Evolutionary conservation across 1,140 invertebrate species (phyloP), one percentile per base, ranked within the genome.

Genomic region (Drosophila truncata): DNA sequence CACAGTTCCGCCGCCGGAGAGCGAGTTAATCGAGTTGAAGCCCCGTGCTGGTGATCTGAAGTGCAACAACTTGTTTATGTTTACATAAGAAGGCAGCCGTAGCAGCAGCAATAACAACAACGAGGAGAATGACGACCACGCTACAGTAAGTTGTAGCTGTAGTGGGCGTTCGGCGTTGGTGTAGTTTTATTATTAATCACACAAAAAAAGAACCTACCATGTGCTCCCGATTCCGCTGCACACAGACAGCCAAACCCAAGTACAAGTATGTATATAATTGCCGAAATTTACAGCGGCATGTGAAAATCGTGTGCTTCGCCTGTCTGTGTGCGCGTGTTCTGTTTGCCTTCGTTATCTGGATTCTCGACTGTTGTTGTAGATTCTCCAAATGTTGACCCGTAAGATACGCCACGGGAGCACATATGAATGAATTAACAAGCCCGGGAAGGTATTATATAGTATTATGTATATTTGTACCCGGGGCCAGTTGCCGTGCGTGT

Each of bases 21-120:
- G 60, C 59, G 65, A 57, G 33, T 59, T 37, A 46, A 31, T 27
- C 60, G 57, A 65, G 64, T 63, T 20, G 20, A 44, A 33, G 11
- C 41, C 74, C 35, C 25, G 39, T 47, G 10, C 64, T 65, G 54
- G 52, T 50, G 54, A 52, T 61, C 37, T 23, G 11, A 60, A 50
- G 66, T 84, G 73, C 84, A 88, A 84, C 59, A 75, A 62, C 63
- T 75, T 78, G 73, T 80, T 74, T 88, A 88, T 88, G 85, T 88
- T 88, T 88, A 88, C 85, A 88, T 88, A 88, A 88, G 80, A 82
- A 74, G 55, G 27, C 66, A 79, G 39, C 57, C 42, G 10, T 49
- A 41, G 37, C 71, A 79, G 18, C 46, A 58, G 25, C 50, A 82
- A 79, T 46, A 73, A 76, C 49, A 63, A 72, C 71, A 62, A 80